Evolutionary conservation across 2,797 vertebrate genomes (phyloP).

Genomic region (Pseudochromis fuscus): DNA sequence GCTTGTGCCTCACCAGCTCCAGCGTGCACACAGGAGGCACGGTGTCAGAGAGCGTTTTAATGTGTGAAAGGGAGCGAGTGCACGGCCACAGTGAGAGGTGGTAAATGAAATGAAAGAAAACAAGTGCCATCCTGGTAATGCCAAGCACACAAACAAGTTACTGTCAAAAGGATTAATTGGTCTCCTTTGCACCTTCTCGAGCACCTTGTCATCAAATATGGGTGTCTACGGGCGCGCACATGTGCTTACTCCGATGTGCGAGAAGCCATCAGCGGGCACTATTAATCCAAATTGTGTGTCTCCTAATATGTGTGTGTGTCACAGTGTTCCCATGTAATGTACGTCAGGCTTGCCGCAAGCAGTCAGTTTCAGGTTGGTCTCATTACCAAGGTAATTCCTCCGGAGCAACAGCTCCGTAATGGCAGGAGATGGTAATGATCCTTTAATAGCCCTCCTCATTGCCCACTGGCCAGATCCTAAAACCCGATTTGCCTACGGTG

Average conservation of each 20-base stretch:
- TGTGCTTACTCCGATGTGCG: not conserved
- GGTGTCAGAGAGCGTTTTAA: slow-evolving; percentile 45
- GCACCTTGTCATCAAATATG: slow-evolving; percentile 24
- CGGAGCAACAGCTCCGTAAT: slow-evolving; percentile 80
- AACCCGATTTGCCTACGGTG: slow-evolving; percentile 77
- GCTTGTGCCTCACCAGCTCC: slow-evolving; percentile 44
- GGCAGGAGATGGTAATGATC: slow-evolving; percentile 85
- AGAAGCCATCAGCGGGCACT: slow-evolving; percentile 20
- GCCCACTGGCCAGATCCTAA: slow-evolving; percentile 86
- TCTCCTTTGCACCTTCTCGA: slow-evolving; percentile 21
- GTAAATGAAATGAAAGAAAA: slow-evolving; percentile 57
- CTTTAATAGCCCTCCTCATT: slow-evolving; percentile 85
- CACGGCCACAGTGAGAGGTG: slow-evolving; percentile 14
- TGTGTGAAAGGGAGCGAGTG: slow-evolving; percentile 10
- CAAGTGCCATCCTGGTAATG: slow-evolving; percentile 56
- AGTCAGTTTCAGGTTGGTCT: slow-evolving; percentile 83
- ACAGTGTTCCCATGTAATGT: slow-evolving; percentile 62
- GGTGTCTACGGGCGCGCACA: not conserved
- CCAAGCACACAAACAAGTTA: slow-evolving; percentile 61
- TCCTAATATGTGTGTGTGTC: slow-evolving; percentile 38
- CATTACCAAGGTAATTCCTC: slow-evolving; percentile 87
- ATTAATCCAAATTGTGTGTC: slow-evolving; percentile 42
- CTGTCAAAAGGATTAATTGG: slow-evolving; percentile 66
- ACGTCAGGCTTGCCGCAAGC: slow-evolving; percentile 65
- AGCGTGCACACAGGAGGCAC: slow-evolving; percentile 33